Conservation (phyloP, 2,888 invertebrate species). For the Diplolepis rosae region DNA sequence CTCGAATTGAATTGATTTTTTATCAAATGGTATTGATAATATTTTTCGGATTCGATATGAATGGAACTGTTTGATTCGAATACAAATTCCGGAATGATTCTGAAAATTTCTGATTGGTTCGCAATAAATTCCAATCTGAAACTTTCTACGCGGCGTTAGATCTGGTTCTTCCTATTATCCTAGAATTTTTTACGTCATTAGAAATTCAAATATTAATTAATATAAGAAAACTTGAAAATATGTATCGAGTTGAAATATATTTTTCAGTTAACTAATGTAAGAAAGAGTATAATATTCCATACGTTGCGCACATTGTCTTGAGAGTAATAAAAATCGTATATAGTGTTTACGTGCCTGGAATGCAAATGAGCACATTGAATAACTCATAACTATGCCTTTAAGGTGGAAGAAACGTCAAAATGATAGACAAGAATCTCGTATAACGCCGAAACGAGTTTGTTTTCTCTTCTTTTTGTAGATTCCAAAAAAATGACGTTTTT, state of each 20-base stretch:
- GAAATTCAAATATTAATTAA: neutral
- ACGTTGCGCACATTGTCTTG: neutral
- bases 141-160: too few species aligned
- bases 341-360: conserved; percentile 4
- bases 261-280: neutral
- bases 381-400: neutral
- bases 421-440: neutral
- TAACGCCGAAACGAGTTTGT: neutral
- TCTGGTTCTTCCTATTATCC: neutral
- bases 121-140: too few species aligned
- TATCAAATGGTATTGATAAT: too few species aligned
- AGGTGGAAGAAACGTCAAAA: neutral
- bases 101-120: too few species aligned
- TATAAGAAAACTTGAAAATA: neutral
- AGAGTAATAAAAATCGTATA: neutral
- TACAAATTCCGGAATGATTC: too few species aligned
- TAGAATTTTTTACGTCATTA: neutral
- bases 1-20: too few species aligned
- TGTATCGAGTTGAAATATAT: neutral
- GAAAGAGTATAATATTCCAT: neutral
- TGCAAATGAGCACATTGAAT: neutral
- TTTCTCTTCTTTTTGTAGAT: too few species aligned
- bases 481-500: too few species aligned
- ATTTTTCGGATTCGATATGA: too few species aligned
- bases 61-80: too few species aligned